A percentile compares a stretch with the other conserved stretches of the same genome.
Conservation (phyloP, 2,888 invertebrate species). For the Zelleria hepariella region DNA sequence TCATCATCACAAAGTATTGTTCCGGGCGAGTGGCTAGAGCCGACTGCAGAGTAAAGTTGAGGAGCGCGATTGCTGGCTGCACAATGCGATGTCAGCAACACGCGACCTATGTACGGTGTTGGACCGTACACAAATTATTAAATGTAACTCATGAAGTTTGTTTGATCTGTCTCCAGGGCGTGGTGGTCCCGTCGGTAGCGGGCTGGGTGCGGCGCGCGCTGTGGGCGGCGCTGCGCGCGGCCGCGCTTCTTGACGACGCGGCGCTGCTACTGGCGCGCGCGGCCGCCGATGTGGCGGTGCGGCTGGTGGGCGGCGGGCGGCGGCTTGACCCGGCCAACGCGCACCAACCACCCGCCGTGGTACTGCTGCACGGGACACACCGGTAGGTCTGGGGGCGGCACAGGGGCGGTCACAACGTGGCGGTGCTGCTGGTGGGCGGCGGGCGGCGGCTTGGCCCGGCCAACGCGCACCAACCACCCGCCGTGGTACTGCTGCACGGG, state of each 20-base stretch:
- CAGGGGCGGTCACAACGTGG: too few relatives aligned
- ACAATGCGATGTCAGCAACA: too few relatives aligned
- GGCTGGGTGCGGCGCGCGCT: constrained; percentile 74
- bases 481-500: too few relatives aligned
- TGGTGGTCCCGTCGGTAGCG: constrained; percentile 81
- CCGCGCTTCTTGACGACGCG: constrained; percentile 76
- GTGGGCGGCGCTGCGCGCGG: constrained; percentile 78
- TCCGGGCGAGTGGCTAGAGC: too few relatives aligned
- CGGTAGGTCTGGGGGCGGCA: constrained; percentile 39
- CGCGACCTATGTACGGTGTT: too few relatives aligned
- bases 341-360: constrained; percentile 89
- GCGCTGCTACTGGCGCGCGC: constrained; percentile 86
- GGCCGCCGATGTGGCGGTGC: constrained; percentile 86
- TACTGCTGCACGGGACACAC: constrained; percentile 80
- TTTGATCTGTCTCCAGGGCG: constrained; percentile 63
- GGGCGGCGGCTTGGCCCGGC: too few relatives aligned
- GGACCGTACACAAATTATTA: too few relatives aligned
- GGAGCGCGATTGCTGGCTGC: too few relatives aligned
- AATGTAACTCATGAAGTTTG: too few relatives aligned
- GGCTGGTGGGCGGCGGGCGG: constrained; percentile 87
- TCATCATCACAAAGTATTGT: not conserved
- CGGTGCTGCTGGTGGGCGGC: too few relatives aligned
- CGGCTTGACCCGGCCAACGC: constrained; percentile 87
- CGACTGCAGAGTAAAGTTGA: too few relatives aligned
- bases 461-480: too few relatives aligned